Base-by-base conservation (phyloP, 2,113 vertebrate genomes). In the Channa argus region DNA sequence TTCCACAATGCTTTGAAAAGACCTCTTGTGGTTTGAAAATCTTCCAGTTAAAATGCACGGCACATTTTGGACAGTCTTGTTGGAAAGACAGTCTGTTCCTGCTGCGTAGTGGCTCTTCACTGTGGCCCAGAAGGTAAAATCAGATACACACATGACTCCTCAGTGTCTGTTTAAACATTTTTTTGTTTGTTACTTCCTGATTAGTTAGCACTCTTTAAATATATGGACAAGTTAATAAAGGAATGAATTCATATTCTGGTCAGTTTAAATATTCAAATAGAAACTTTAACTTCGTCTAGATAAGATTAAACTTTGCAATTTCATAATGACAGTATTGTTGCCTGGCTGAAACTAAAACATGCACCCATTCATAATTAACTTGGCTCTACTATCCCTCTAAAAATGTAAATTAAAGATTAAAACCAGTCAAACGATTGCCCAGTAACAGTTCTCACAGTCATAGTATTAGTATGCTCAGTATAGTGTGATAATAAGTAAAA, bases 241-340 rank as follows among this genome's bases (percentile, higher is more conserved):
- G 33, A 52, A 33, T 52, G 9, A 10, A 9, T 41, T 41, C 39
- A 41, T 41, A 65, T 0, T 54, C 24, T 49, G 9, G 5, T 4
- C 50, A 10, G 3, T 79, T 52, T 58, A 8, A 53, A 63, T 63
- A 68, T 63, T 77, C 46, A 72, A 77, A 71, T 67, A n/a, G 3
- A 62, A 5, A 36, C 7, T 3, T 9, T 5, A 24, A 33, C 14
- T 33, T 59, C 11, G 24, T 8, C 3, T 12, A 44, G 9, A 58
- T 34, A 66, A 5, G 2, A 2, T 9, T 24, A 24, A 24, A 24
- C 24, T 24, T 24, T 24, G 24, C 24, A 46, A 15, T 50, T 63
- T 56, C 1, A 80, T 63, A 33, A 24, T 24, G 24, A 24, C 24
- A 24, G 24, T 24, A 24, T 24, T 24, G 24, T 24, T 24, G 24